phyloP scores from a whole-genome alignment of 2,888 invertebrate species.

The Plebejus argus region DNA sequence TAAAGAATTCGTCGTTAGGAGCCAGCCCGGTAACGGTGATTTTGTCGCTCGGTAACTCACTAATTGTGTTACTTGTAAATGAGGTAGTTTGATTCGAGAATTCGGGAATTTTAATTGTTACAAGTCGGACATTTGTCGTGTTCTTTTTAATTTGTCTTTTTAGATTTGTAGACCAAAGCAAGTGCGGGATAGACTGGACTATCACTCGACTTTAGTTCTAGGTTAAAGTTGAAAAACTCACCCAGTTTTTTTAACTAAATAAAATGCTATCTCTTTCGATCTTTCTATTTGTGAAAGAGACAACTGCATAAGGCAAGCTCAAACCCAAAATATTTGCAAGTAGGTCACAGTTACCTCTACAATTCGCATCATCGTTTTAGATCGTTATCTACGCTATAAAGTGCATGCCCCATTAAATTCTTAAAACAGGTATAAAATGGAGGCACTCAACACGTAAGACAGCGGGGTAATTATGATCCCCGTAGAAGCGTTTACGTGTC shows the following conservation, averaged over 20 bases:
- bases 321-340: neutral
- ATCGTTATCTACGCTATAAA: slow-evolving; percentile 2
- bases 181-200: no score
- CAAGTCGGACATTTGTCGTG: neutral
- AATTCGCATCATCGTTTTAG: neutral
- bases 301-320: no score
- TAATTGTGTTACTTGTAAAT: slow-evolving; percentile 46
- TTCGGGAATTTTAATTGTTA: slow-evolving; percentile 36
- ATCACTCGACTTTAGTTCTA: no score
- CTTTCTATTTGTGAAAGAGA: no score
- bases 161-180: no score
- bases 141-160: neutral
- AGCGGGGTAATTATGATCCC: slow-evolving; percentile 55
- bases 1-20: slow-evolving; percentile 78
- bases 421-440: slow-evolving; percentile 7
- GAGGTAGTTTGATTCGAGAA: slow-evolving; percentile 57
- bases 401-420: neutral
- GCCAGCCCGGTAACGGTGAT: slow-evolving; percentile 50
- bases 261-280: no score
- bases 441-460: slow-evolving; percentile 14
- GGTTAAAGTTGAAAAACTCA: no score
- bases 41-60: slow-evolving; percentile 57
- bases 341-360: neutral
- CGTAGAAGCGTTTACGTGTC: slow-evolving; percentile 65
- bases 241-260: no score